Evolutionary conservation across 2,888 invertebrate genomes (phyloP).

Genomic region (Pteria penguin): DNA sequence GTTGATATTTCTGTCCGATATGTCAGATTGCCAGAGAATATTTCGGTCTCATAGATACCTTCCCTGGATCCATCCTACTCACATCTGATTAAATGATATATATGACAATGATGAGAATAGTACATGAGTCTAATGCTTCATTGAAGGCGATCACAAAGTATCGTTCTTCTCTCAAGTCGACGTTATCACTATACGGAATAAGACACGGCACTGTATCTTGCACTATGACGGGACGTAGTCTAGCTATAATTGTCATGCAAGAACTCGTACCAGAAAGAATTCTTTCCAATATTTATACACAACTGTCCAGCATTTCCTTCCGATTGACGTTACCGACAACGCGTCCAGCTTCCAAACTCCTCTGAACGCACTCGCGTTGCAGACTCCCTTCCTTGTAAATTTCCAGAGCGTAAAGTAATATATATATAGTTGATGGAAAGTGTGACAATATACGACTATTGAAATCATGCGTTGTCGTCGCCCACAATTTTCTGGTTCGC

Average conservation of each 20-base stretch:
- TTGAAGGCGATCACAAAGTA: neutral
- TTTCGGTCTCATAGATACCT: neutral
- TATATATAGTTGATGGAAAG: too few relatives aligned
- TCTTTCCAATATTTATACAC: too few relatives aligned
- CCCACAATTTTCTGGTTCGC: too few relatives aligned
- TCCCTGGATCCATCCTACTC: neutral
- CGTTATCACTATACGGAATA: slow-evolving; percentile 1
- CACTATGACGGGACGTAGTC: slow-evolving; percentile 9
- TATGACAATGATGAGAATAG: slow-evolving; percentile 28
- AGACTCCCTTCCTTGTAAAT: too few relatives aligned
- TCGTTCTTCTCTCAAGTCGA: neutral
- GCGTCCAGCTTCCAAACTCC: too few relatives aligned
- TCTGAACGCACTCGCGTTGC: too few relatives aligned
- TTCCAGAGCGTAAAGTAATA: too few relatives aligned
- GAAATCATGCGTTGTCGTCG: too few relatives aligned
- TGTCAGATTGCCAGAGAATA: neutral
- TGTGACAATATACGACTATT: too few relatives aligned
- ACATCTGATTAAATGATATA: slow-evolving; percentile 30
- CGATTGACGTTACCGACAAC: too few relatives aligned
- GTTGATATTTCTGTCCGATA: neutral
- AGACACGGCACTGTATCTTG: neutral
- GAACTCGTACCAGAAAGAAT: too few relatives aligned
- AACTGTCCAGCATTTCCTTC: too few relatives aligned
- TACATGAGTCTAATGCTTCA: slow-evolving; percentile 26
- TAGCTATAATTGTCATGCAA: neutral